Percentiles rank a stretch among this genome's conserved stretches.
Evolutionary conservation across 2,113 vertebrate species (phyloP).

Genomic region (Hippocampus abdominalis): DNA sequence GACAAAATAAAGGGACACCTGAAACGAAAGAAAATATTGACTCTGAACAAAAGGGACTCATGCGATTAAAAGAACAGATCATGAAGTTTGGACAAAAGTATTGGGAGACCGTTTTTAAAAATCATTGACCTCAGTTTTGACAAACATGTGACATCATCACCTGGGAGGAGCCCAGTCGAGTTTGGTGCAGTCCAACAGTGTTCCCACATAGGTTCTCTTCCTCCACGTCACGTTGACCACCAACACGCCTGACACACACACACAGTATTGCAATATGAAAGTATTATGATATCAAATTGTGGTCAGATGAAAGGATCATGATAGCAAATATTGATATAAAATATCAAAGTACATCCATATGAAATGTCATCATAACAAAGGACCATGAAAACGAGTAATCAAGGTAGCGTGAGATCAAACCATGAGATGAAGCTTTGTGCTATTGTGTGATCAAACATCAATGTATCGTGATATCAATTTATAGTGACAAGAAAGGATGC

Average conservation of each 20-base stretch:
- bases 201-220: constrained; percentile 97
- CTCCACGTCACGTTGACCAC: constrained; percentile 99
- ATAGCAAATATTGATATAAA: not conserved
- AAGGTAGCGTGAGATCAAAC: not conserved
- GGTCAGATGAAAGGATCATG: too few relatives aligned
- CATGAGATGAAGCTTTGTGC: not conserved
- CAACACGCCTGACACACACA: constrained; percentile 82
- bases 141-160: constrained; percentile 72
- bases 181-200: constrained; percentile 94
- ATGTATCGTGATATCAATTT: too few relatives aligned
- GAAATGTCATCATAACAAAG: too few relatives aligned
- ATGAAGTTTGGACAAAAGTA: not conserved
- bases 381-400: too few relatives aligned
- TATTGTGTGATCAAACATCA: too few relatives aligned
- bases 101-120: not conserved
- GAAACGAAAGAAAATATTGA: not conserved
- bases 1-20: not conserved
- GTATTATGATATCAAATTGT: not conserved
- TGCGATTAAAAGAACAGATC: too few relatives aligned
- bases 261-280: not conserved
- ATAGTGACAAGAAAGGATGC: too few relatives aligned
- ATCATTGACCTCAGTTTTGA: not conserved
- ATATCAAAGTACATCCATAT: not conserved
- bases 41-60: not conserved
- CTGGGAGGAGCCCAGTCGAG: constrained; percentile 98